Percentiles rank a stretch among this genome's conserved stretches.
Evolutionary conservation across 2,797 vertebrate species (phyloP).

Genomic region (Channallabes apus): DNA sequence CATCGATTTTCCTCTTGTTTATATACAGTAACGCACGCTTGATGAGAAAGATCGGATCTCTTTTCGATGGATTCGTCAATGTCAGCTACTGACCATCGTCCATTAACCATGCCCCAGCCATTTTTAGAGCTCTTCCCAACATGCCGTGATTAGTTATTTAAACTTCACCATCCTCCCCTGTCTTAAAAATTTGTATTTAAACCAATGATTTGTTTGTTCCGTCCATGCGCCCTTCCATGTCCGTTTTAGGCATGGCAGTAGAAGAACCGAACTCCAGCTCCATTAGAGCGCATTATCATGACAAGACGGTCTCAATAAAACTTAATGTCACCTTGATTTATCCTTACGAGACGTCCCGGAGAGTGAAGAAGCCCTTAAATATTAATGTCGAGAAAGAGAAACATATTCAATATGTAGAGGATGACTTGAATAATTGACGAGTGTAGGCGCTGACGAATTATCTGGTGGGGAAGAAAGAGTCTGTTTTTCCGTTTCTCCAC

Average conservation of each 20-base stretch:
- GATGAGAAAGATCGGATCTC: conserved; percentile 30
- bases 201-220: conserved; percentile 22
- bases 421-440: conserved; percentile 73
- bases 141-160: not conserved
- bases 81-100: conserved; percentile 32
- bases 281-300: conserved; percentile 54
- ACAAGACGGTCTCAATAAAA: conserved; percentile 50
- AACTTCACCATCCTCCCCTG: not conserved
- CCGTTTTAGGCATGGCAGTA: not conserved
- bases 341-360: conserved; percentile 67
- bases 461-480: conserved; percentile 24
- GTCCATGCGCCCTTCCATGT: not conserved
- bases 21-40: conserved; percentile 39
- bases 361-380: conserved; percentile 64
- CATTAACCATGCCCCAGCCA: conserved; percentile 22
- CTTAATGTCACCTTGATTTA: conserved; percentile 65
- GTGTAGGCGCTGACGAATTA: conserved; percentile 64
- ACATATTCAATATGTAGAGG: conserved; percentile 77
- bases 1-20: conserved; percentile 53
- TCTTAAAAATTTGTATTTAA: conserved; percentile 23
- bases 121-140: not conserved
- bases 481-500: not conserved
- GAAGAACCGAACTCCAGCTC: conserved; percentile 13
- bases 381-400: conserved; percentile 73
- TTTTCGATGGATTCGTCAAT: conserved; percentile 37